Evolutionary conservation across 2,113 vertebrate species (phyloP).

Genomic region (Axis porcinus): DNA sequence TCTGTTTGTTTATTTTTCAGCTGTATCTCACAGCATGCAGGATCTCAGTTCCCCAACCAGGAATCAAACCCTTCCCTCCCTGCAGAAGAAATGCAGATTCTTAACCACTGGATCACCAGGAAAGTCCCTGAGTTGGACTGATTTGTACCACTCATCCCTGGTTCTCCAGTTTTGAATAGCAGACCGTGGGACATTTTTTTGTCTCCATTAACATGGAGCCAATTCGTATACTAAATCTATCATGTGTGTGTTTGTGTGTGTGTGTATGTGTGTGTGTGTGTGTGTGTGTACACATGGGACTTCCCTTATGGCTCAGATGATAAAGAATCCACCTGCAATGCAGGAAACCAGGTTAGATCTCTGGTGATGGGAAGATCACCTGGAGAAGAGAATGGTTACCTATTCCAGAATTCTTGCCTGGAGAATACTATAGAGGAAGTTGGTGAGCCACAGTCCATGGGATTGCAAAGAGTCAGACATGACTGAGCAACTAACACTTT

Average conservation of each 20-base stretch:
- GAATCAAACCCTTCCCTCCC: not conserved
- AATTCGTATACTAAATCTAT: not conserved
- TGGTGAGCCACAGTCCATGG: not conserved
- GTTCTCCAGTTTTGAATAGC: not conserved
- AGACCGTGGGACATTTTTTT: not conserved
- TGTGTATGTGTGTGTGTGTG: not conserved
- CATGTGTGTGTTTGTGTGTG: not conserved
- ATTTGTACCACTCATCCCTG: not conserved
- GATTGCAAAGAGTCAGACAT: not conserved
- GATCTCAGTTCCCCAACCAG: not conserved
- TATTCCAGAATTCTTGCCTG: not conserved
- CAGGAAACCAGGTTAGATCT: not conserved
- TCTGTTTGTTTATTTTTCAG: not conserved
- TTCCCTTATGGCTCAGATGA: not conserved
- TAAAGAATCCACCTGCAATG: not conserved
- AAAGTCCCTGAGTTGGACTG: not conserved
- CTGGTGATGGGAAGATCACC: not conserved
- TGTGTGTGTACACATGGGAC: not conserved
- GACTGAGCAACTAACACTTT: not conserved
- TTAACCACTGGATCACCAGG: not conserved
- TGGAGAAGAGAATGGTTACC: not conserved
- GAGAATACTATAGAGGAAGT: not conserved
- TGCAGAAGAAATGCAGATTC: not conserved
- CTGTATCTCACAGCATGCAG: not conserved
- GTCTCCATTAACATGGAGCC: not conserved